Conservation (phyloP, 2,888 invertebrate species). For the Serripes groenlandicus region DNA sequence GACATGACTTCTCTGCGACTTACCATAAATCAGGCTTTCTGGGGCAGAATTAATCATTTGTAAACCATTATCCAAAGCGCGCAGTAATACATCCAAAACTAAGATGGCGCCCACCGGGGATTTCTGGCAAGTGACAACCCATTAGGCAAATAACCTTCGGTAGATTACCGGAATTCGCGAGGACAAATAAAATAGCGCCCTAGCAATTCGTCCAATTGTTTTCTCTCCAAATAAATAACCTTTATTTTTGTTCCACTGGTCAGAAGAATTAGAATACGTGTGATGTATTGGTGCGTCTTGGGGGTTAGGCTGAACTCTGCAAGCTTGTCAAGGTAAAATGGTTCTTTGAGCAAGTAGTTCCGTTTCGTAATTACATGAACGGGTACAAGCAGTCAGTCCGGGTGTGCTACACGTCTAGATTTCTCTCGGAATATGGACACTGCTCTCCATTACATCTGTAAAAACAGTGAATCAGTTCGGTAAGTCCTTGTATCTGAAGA, state of each 20-base stretch:
- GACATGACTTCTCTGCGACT: neutral
- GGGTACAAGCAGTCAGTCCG: no score
- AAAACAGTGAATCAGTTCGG: no score
- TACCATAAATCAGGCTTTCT: conserved; percentile 30
- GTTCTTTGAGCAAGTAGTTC: no score
- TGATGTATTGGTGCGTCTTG: conserved; percentile 19
- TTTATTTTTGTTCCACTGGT: conserved; percentile 57
- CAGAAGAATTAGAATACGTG: conserved; percentile 49
- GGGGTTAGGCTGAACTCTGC: conserved; percentile 11
- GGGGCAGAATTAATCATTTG: conserved; percentile 32
- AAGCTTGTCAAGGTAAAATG: no score
- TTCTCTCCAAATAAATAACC: conserved; percentile 49
- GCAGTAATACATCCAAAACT: conserved; percentile 18
- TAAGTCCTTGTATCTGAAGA: no score
- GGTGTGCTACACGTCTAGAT: no score
- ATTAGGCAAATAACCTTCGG: conserved; percentile 59
- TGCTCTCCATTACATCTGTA: no score
- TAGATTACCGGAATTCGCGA: conserved; percentile 47
- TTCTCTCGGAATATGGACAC: no score
- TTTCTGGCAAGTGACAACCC: conserved; percentile 58
- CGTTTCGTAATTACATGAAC: no score
- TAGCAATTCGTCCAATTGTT: conserved; percentile 55
- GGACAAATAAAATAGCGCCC: conserved; percentile 63
- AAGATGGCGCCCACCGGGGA: conserved; percentile 46
- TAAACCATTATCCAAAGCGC: conserved; percentile 26